Evolutionary conservation across 2,113 vertebrate genomes (phyloP).

Genomic region (Chloebia gouldiae): DNA sequence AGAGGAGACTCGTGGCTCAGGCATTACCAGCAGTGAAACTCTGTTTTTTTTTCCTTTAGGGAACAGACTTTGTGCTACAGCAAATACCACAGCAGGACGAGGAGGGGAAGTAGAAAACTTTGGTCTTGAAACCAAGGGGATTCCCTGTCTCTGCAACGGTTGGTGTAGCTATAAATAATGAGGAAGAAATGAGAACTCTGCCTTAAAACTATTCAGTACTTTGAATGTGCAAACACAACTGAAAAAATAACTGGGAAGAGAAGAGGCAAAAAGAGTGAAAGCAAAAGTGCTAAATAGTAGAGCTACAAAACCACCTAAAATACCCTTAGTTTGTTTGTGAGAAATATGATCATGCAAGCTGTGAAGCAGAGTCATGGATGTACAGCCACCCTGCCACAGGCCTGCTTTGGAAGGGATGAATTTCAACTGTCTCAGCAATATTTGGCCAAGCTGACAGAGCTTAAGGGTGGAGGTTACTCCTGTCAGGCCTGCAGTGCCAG

Average conservation of each 20-base stretch:
- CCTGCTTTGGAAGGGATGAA: not conserved
- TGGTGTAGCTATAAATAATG: not conserved
- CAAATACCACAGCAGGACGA: not conserved
- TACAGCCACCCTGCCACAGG: rapidly evolving
- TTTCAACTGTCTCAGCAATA: not conserved
- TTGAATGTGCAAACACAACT: not conserved
- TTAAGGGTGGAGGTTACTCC: not conserved
- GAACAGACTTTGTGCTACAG: rapidly evolving
- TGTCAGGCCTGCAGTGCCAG: not conserved
- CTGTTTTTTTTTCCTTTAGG: not conserved
- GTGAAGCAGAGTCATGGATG: not conserved
- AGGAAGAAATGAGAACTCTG: not conserved
- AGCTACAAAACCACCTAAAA: not conserved
- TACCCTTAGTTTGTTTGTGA: rapidly evolving
- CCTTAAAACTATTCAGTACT: not conserved
- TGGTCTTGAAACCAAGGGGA: not conserved
- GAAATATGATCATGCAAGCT: not conserved
- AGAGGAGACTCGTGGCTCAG: not conserved
- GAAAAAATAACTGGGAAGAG: not conserved
- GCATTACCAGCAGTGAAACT: not conserved
- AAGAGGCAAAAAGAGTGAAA: not conserved
- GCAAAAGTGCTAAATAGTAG: not conserved
- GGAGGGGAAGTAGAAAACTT: not conserved
- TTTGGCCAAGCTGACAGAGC: not conserved
- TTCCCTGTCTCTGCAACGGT: not conserved